Percentiles rank a stretch among this genome's conserved stretches.
phyloP scores from a whole-genome alignment of 2,113 vertebrate genomes.

The Pholis gunnellus region DNA sequence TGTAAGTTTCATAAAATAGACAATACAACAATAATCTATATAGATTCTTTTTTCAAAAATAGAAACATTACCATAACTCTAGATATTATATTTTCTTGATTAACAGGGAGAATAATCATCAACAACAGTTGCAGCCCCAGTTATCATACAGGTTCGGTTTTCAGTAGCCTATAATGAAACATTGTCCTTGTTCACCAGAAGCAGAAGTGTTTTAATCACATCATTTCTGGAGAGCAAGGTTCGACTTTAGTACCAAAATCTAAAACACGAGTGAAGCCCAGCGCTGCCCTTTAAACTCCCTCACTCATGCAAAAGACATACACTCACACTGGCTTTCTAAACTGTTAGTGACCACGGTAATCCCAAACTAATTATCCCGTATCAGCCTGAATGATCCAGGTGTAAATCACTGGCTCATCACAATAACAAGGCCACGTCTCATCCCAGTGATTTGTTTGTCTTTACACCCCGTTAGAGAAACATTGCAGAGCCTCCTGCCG shows the following conservation, averaged over 20 bases:
- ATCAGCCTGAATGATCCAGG: conserved; percentile 65
- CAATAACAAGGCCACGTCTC: conserved; percentile 59
- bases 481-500: conserved; percentile 70
- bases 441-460: conserved; percentile 79
- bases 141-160: not conserved
- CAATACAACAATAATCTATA: not conserved
- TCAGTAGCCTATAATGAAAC: not conserved
- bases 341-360: conserved; percentile 36
- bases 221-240: not conserved
- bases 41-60: not conserved
- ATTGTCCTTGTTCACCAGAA: not conserved
- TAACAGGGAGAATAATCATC: not conserved
- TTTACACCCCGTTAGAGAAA: conserved; percentile 79
- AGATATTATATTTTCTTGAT: not conserved
- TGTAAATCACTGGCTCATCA: conserved; percentile 75
- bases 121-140: not conserved
- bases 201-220: not conserved
- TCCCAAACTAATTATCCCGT: conserved; percentile 57
- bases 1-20: not conserved
- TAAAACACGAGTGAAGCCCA: not conserved
- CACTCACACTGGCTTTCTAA: conserved; percentile 26
- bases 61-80: not conserved
- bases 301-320: not conserved
- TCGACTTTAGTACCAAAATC: not conserved
- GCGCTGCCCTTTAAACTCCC: not conserved